Percentiles rank a stretch among this genome's conserved stretches.
Conservation (phyloP, 2,888 invertebrate genomes). For the Sericinus montela region DNA sequence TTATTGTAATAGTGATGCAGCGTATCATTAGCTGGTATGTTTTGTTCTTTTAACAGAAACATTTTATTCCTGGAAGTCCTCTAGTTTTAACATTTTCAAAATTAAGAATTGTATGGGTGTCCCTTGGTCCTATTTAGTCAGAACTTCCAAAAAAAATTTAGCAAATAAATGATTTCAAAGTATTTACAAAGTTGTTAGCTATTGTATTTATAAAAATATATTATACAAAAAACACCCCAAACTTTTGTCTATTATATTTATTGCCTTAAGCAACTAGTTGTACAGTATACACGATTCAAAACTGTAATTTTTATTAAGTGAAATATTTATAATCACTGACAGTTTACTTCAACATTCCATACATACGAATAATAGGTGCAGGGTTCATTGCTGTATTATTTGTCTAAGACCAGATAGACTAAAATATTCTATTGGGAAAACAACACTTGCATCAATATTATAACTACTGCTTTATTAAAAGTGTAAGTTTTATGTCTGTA, state of each 20-base stretch:
- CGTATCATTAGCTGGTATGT: conserved; percentile 18
- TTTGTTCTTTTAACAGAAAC: conserved; percentile 12
- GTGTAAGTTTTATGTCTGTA: too few relatives aligned
- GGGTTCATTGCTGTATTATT: background rate
- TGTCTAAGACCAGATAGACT: background rate
- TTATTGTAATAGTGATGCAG: conserved; percentile 27
- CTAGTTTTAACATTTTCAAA: conserved; percentile 3
- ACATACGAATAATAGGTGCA: conserved; percentile 12
- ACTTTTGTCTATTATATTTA: conserved; percentile 47
- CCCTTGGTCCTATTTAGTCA: conserved; percentile 7
- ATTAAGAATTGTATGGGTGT: conserved; percentile 10
- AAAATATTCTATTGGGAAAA: conserved; percentile 5
- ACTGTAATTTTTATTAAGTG: background rate
- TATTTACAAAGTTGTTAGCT: conserved; percentile 59
- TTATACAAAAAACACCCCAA: conserved; percentile 28
- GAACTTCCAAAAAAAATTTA: conserved; percentile 5
- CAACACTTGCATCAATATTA: background rate
- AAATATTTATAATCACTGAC: conserved; percentile 24
- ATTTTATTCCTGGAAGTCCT: background rate
- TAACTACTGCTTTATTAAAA: too few relatives aligned
- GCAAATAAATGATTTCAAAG: conserved; percentile 17
- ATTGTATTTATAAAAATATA: conserved; percentile 28
- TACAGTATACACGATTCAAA: background rate
- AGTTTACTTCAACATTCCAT: conserved; percentile 29
- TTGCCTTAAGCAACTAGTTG: conserved; percentile 7